A percentile compares a stretch with the other conserved stretches of the same genome.
Conservation (phyloP, 2,888 invertebrate species). For the Dolichopus griseipennis region DNA sequence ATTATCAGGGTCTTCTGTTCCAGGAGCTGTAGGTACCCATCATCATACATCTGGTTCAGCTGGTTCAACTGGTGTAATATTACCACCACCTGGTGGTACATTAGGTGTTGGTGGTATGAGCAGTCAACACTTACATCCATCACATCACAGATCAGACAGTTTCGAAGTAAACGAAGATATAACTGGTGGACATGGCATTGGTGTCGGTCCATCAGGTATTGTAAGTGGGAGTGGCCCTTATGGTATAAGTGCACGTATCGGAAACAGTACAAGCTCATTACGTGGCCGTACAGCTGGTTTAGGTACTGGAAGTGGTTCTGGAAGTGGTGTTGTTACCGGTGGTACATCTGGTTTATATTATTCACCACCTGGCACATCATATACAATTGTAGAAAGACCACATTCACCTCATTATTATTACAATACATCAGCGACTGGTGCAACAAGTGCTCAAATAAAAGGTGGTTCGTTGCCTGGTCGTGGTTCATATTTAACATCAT, state of each 20-base stretch:
- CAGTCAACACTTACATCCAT: constrained; percentile 32
- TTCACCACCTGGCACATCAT: constrained; percentile 80
- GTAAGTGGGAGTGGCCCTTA: constrained; percentile 30
- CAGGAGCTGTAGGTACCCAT: constrained; percentile 20
- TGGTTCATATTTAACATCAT: constrained; percentile 62
- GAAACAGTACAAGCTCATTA: constrained; percentile 43
- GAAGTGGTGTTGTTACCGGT: background rate
- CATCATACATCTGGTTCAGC: constrained; percentile 28
- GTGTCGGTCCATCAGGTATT: constrained; percentile 34
- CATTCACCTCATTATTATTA: constrained; percentile 56
- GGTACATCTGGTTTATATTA: constrained; percentile 67
- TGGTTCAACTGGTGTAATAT: constrained; percentile 12
- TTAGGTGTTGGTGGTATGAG: constrained; percentile 24
- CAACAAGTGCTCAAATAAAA: constrained; percentile 40
- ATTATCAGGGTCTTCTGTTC: constrained; percentile 21
- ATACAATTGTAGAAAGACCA: constrained; percentile 77
- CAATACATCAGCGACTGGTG: constrained; percentile 39
- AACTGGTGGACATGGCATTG: constrained; percentile 30
- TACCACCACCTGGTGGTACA: constrained; percentile 29
- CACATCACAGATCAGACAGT: constrained; percentile 35
- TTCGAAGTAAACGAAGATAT: constrained; percentile 43
- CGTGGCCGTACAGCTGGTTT: constrained; percentile 50
- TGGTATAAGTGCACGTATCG: constrained; percentile 35
- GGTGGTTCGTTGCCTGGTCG: constrained; percentile 42
- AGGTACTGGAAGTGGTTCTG: background rate